Evolutionary conservation across 2,797 vertebrate species (phyloP).

Genomic region (Hapalemur alaotrensis): DNA sequence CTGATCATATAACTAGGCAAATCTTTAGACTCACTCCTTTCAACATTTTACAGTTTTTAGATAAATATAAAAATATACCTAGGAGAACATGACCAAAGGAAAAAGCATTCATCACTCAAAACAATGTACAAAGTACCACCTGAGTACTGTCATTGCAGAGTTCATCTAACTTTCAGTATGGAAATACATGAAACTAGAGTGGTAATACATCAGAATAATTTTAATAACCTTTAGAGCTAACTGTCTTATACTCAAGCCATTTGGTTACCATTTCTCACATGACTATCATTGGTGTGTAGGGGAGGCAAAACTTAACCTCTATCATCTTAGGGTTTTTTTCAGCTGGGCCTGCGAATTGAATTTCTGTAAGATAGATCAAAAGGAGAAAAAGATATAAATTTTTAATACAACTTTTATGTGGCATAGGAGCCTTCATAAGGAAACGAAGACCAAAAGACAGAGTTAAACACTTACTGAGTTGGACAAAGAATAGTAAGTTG

Average conservation of each 20-base stretch:
- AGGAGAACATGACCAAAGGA: not conserved
- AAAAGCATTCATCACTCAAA: not conserved
- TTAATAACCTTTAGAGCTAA: not conserved
- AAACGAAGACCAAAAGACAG: not conserved
- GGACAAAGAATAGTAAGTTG: not conserved
- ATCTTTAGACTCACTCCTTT: not conserved
- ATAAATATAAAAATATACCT: not conserved
- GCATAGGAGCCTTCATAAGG: not conserved
- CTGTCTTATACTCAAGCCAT: not conserved
- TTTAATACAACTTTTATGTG: not conserved
- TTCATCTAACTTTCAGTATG: not conserved
- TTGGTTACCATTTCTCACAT: not conserved
- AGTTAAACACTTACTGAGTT: not conserved
- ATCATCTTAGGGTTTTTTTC: not conserved
- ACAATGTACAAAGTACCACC: not conserved
- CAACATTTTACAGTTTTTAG: not conserved
- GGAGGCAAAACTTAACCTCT: not conserved
- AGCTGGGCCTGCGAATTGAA: not conserved
- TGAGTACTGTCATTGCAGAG: not conserved
- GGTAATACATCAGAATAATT: not conserved
- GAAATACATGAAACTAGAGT: not conserved
- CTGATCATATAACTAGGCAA: not conserved
- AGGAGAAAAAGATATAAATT: not conserved
- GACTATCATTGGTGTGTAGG: too few species aligned
- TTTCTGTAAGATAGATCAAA: not conserved